Conservation (phyloP, 2,888 invertebrate genomes). For the Saturnia pavonia region DNA sequence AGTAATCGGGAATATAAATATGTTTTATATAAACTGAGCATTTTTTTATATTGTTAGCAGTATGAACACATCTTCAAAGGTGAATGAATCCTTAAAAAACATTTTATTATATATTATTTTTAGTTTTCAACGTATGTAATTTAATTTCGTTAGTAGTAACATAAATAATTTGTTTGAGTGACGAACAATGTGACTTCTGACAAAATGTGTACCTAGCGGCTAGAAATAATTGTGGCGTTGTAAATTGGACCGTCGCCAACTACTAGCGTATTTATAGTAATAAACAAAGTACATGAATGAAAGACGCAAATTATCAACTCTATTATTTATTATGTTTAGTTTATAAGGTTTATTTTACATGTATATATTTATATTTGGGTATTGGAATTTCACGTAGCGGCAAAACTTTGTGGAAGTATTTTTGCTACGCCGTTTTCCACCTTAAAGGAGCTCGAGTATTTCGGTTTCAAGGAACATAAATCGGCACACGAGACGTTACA, state of each 20-base stretch:
- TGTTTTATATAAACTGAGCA: neutral
- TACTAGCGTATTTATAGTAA: constrained; percentile 21
- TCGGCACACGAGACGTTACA: too few relatives aligned
- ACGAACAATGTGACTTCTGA: constrained; percentile 10
- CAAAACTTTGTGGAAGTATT: too few relatives aligned
- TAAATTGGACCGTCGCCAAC: constrained; percentile 29
- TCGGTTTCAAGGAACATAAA: too few relatives aligned
- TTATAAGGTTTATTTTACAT: neutral
- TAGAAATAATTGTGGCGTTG: constrained; percentile 25
- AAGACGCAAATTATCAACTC: neutral
- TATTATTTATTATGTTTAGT: neutral
- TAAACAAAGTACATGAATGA: constrained; percentile 13
- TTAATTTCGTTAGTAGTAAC: constrained; percentile 15
- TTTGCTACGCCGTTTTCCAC: too few relatives aligned
- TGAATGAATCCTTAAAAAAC: neutral
- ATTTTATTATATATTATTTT: neutral
- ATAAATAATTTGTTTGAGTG: constrained; percentile 19
- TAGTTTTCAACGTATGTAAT: constrained; percentile 9
- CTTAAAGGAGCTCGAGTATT: too few relatives aligned
- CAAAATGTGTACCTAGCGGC: constrained; percentile 22
- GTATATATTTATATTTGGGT: neutral
- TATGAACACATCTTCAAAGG: too few relatives aligned
- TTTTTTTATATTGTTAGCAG: too few relatives aligned
- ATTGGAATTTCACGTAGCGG: too few relatives aligned
- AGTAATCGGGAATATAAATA: neutral